Evolutionary conservation across 2,888 invertebrate genomes (phyloP), one percentile per base, ranked within the genome.

Genomic region (Pyrrhia umbra): DNA sequence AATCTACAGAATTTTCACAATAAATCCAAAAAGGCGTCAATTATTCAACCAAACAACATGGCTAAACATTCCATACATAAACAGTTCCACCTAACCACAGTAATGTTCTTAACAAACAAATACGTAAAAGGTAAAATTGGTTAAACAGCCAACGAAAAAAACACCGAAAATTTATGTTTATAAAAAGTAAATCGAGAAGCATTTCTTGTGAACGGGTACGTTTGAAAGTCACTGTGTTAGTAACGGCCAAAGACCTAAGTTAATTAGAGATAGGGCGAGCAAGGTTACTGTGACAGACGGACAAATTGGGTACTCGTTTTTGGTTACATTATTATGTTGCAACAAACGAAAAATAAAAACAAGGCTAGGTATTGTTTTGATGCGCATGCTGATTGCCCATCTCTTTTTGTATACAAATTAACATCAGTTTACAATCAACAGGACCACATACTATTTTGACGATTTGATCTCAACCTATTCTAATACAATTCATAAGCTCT

Each of bases 161-260:
- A 62, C 55, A 10, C 13, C 55, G 43, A 66, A 67, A 69, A 77
- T 77, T 58, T 66, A 69, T 80, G 69, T 58, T 51, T 61, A 86
- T 86, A 91, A 92, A 89, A 91, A 90, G 88, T 85, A 87, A 88
- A 90, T 83, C 79, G 89, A 88, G 87, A 91, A 89, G 87, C 86
- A 86, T 90, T 92, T 92, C 90, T 88, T 88, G 85, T 80, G 83
- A 84, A 82, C 82, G 75, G 80, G 91, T 85, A 80, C 92, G 79
- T 92, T 92, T 93, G 91, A 93, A 94, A 91, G 94, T 93, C 94
- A 92, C 85, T 83, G 46, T 83, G 87, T 86, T 83, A 85, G 84
- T 60, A 57, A 64, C 85, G 91, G 92, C 55, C 93, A 90, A 92
- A 88, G 91, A 92, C 85, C 86, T 89, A 88, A 74, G 64, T 69